Evolutionary conservation across 2,888 invertebrate species (phyloP), one percentile per base, ranked within the genome.

Genomic region (Diplolepis rosae): DNA sequence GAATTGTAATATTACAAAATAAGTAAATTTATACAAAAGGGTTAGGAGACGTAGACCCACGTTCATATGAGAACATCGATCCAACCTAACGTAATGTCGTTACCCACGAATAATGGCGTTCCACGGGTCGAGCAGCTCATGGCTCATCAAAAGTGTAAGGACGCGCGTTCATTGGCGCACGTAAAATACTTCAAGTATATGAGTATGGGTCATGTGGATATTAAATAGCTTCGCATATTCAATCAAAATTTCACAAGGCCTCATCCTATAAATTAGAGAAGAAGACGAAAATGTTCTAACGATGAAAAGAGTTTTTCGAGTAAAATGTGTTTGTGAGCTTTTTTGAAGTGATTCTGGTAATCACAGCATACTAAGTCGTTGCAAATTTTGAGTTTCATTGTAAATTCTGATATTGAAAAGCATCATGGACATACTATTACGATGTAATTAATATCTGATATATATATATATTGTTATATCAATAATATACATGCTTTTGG

Each of bases 271-370:
- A 24, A 61, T 35, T 22, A 13, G 24, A 18, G 18, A 54, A 22
- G 22, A 39, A 56, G 13, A 39, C 6, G 13, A 11, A 54, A 61
- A 39, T 35, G 18, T 22, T 39, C 3, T n/a, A 39, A 13, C 32
- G 35, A 18, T 24, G 11, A 61, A 35, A 39, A 35, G 18, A 24
- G 35, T 6, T 35, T 30, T 54, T 54, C 4, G 32, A 56, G 18
- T 22, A 9, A 18, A 32, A 30, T 24, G n/a, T 13, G 56, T n/a
- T 32, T 15, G 15, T 18, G 11, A 32, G 30, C 32, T 56, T 13
- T 39, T 61, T 30, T 22, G 15, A 61, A 13, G 24, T 35, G 56
- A 61, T 61, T 35, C 56, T 39, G 24, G 35, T 61, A 61, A 61
- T 61, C 35, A 35, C 24, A 13, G 56, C 24, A n/a, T n/a, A n/a